Percentiles rank a stretch among this genome's conserved stretches.
Conservation (phyloP, 2,888 invertebrate species). For the Syrista parreyssii region DNA sequence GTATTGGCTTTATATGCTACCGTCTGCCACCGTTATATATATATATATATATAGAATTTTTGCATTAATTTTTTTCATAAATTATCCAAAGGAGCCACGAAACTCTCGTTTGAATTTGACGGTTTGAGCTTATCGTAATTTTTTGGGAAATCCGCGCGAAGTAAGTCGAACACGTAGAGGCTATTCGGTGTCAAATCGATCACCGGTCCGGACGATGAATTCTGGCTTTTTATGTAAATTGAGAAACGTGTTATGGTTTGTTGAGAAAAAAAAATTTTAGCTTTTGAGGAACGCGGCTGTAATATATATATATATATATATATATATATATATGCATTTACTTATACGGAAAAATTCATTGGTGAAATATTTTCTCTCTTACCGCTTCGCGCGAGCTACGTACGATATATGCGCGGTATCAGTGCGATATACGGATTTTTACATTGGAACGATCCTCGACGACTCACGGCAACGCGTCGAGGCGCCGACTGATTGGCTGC, state of each 20-base stretch:
- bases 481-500: background rate
- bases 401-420: too few relatives aligned
- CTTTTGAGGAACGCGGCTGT: too few relatives aligned
- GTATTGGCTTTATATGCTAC: too few relatives aligned
- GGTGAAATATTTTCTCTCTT: background rate
- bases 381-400: too few relatives aligned
- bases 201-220: background rate
- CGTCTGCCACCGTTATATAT: slow-evolving; percentile 1
- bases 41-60: background rate
- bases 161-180: background rate
- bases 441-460: background rate
- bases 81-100: background rate
- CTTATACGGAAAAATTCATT: background rate
- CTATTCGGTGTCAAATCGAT: background rate
- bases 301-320: too few relatives aligned
- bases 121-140: background rate
- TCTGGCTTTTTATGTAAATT: background rate
- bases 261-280: background rate
- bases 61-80: too few relatives aligned
- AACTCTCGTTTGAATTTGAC: background rate
- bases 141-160: background rate
- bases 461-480: background rate
- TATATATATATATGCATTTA: too few relatives aligned
- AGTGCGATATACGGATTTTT: background rate
- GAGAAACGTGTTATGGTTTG: background rate